Conservation (phyloP, 2,888 invertebrate species). For the Synergus umbraculus region DNA sequence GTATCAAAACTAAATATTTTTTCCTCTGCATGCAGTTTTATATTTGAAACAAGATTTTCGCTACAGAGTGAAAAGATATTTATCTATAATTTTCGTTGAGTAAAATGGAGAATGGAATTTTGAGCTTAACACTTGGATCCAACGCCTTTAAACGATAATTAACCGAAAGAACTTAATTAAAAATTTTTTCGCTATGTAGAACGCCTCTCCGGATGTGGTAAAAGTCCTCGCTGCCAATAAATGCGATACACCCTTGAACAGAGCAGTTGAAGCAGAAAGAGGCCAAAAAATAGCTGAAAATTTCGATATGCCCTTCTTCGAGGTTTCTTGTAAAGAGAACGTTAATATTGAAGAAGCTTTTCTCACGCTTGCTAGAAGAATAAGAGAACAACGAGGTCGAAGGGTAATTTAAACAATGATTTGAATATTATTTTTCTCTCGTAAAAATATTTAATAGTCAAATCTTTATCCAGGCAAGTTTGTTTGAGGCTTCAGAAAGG, state of each 20-base stretch:
- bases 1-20: no score
- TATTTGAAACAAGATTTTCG: no score
- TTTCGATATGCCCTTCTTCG: conserved; percentile 93
- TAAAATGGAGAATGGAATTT: no score
- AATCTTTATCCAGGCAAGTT: conserved; percentile 65
- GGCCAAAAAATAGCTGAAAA: conserved; percentile 93
- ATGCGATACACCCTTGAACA: conserved; percentile 87
- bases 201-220: conserved; percentile 91
- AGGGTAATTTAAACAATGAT: conserved; percentile 78
- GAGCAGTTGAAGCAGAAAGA: conserved; percentile 88
- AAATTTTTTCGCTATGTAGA: conserved; percentile 79
- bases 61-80: no score
- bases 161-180: background rate
- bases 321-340: conserved; percentile 92
- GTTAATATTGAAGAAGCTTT: conserved; percentile 92
- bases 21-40: no score
- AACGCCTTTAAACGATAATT: background rate
- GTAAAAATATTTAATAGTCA: conserved; percentile 1
- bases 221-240: conserved; percentile 92
- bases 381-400: conserved; percentile 88
- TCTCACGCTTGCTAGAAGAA: conserved; percentile 88
- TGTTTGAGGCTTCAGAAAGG: conserved; percentile 71
- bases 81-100: no score
- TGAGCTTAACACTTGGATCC: no score
- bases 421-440: conserved; percentile 5